phyloP scores from a whole-genome alignment of 2,888 invertebrate species.

The Drosophila sordidula region DNA sequence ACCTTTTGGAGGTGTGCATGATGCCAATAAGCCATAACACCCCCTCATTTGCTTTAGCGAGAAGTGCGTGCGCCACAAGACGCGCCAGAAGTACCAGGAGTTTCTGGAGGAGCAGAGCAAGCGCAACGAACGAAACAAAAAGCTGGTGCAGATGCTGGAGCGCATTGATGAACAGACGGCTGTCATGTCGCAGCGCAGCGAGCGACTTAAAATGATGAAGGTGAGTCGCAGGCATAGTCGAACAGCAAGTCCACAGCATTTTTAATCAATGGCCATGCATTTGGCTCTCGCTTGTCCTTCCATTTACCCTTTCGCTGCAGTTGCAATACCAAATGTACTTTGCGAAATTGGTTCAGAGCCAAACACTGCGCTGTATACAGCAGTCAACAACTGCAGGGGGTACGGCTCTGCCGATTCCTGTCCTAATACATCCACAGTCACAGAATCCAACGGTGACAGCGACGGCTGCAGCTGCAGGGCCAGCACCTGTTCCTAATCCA shows the following conservation, averaged over 20 bases:
- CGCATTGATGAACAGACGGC: constrained; percentile 87
- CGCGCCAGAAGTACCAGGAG: constrained; percentile 83
- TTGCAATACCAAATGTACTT: constrained; percentile 85
- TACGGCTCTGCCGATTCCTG: constrained; percentile 38
- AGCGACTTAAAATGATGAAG: constrained; percentile 87
- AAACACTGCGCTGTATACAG: constrained; percentile 81
- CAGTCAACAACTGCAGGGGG: constrained; percentile 50
- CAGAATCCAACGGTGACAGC: constrained; percentile 20
- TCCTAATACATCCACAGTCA: constrained; percentile 43
- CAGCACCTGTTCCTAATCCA: constrained; percentile 11
- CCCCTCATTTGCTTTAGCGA: constrained; percentile 64
- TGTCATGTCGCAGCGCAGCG: constrained; percentile 87
- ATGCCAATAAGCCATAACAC: constrained; percentile 2
- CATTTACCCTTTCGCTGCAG: constrained; percentile 50
- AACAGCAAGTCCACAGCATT: constrained; percentile 3
- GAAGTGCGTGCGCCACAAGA: constrained; percentile 76
- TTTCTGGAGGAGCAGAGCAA: constrained; percentile 87
- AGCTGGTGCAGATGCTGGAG: constrained; percentile 87
- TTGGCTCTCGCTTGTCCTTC: neutral
- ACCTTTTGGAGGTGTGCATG: neutral
- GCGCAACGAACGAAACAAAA: constrained; percentile 87
- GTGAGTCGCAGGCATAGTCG: constrained; percentile 78
- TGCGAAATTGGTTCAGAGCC: constrained; percentile 83
- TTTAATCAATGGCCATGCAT: constrained; percentile 23
- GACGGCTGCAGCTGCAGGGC: constrained; percentile 17